phyloP scores from a whole-genome alignment of 2,888 invertebrate species.

The Brenthis ino region DNA sequence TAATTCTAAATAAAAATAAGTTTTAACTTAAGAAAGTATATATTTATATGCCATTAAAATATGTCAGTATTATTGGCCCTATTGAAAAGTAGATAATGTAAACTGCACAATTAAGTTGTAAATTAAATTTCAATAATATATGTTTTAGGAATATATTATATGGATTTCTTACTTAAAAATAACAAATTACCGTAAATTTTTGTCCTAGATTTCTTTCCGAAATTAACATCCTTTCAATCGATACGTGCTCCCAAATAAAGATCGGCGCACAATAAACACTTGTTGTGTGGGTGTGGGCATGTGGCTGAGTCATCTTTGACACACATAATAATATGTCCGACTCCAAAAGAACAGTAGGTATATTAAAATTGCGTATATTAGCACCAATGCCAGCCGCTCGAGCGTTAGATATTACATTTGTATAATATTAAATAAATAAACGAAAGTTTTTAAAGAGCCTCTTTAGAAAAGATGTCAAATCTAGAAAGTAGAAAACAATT shows the following conservation, averaged over 20 bases:
- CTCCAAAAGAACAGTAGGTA: slow-evolving; percentile 49
- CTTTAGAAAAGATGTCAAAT: slow-evolving; percentile 16
- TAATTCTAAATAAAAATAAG: neutral
- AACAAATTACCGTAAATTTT: slow-evolving; percentile 35
- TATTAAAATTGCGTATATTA: slow-evolving; percentile 52
- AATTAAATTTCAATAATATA: neutral
- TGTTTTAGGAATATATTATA: slow-evolving; percentile 1
- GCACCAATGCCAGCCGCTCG: slow-evolving; percentile 17
- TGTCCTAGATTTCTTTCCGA: slow-evolving; percentile 37
- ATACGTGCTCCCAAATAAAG: slow-evolving; percentile 36
- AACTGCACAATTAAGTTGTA: neutral
- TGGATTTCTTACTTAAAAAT: slow-evolving; percentile 18
- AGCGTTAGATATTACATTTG: neutral
- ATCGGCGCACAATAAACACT: slow-evolving; percentile 34
- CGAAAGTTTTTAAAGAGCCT: slow-evolving; percentile 10
- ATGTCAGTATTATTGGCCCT: neutral
- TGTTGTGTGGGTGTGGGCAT: slow-evolving; percentile 54
- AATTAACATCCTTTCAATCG: slow-evolving; percentile 34
- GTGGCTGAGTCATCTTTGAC: slow-evolving; percentile 62
- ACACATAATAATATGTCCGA: slow-evolving; percentile 58
- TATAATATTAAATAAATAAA: slow-evolving; percentile 19
- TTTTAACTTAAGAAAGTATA: neutral
- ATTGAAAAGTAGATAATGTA: neutral
- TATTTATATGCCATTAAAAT: neutral
- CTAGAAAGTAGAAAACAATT: slow-evolving; percentile 36